phyloP scores from a whole-genome alignment of 2,113 vertebrate species.

The Malurus elegans region DNA sequence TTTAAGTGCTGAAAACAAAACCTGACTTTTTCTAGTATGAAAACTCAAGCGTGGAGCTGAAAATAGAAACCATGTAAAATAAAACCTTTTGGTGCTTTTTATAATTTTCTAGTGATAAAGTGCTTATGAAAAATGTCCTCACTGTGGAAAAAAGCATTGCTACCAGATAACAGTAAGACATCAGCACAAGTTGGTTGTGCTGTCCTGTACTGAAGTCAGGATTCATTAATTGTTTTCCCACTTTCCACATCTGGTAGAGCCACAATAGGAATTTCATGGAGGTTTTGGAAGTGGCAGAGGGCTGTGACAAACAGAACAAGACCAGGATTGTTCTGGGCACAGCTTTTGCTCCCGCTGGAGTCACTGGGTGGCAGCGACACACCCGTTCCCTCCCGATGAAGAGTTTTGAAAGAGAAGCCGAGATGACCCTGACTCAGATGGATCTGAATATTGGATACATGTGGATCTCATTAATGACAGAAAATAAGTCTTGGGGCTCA shows the following conservation, averaged over 20 bases:
- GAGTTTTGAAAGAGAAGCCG: not conserved
- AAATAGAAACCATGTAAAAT: not conserved
- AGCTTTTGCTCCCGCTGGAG: not conserved
- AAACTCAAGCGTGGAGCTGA: not conserved
- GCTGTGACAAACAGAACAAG: not conserved
- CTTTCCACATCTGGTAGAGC: not conserved
- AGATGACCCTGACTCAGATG: not conserved
- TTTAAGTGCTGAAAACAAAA: not conserved
- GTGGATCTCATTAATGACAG: not conserved
- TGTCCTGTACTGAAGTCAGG: not conserved
- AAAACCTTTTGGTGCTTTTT: not conserved
- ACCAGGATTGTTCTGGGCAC: not conserved
- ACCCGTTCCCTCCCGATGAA: not conserved
- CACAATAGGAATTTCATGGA: not conserved
- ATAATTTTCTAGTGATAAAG: not conserved
- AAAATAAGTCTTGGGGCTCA: constrained; percentile 1
- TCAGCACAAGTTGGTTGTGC: not conserved
- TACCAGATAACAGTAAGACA: not conserved
- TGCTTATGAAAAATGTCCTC: not conserved
- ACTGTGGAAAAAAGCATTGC: not conserved
- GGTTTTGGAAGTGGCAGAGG: not conserved
- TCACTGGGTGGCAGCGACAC: not conserved
- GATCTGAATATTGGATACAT: not conserved
- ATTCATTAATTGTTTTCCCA: not conserved
- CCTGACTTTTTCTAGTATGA: not conserved